These are phyloP conservation scores for Ernsta delagoae DNA, from an alignment of 2,888 invertebrate species.

Conservation along the genomic window DNA sequence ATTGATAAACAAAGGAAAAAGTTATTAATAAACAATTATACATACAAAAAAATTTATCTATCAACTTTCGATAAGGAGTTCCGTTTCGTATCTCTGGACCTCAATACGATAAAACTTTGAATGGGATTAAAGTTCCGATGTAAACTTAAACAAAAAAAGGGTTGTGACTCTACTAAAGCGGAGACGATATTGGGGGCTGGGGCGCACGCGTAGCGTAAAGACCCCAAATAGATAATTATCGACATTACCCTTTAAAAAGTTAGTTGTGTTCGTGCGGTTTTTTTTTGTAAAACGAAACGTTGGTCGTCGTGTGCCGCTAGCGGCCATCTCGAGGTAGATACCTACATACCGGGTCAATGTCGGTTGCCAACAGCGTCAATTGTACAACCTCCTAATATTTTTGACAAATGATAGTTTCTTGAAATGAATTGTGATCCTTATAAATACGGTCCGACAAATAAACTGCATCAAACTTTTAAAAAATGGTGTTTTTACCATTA, in stretches of 20 bases:
- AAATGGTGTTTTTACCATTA: too few species aligned
- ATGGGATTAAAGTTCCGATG: background rate
- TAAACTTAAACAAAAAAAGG: too few species aligned
- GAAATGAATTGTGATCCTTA: conserved; percentile 5
- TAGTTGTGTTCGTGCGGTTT: too few species aligned
- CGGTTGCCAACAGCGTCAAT: conserved; percentile 22
- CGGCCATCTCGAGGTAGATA: conserved; percentile 13
- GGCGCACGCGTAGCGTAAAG: too few species aligned
- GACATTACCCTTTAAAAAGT: too few species aligned
- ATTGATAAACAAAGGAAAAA: background rate
- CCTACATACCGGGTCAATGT: conserved; percentile 28
- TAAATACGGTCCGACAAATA: background rate
- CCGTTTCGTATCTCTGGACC: conserved; percentile 8
- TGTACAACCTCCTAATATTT: conserved; percentile 27
- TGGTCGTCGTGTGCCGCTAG: background rate
- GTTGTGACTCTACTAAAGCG: too few species aligned
- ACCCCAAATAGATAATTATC: too few species aligned
- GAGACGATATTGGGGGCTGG: too few species aligned
- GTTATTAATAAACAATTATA: background rate
- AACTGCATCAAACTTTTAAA: too few species aligned
- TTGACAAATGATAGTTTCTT: conserved; percentile 3
- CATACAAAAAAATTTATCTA: background rate
- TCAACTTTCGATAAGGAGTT: background rate
- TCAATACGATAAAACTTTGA: background rate
- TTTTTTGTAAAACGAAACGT: too few species aligned